These are phyloP conservation scores for Drosophila austrosaltans DNA, from an alignment of 2,888 invertebrate genomes.

Conservation along the genomic window DNA sequence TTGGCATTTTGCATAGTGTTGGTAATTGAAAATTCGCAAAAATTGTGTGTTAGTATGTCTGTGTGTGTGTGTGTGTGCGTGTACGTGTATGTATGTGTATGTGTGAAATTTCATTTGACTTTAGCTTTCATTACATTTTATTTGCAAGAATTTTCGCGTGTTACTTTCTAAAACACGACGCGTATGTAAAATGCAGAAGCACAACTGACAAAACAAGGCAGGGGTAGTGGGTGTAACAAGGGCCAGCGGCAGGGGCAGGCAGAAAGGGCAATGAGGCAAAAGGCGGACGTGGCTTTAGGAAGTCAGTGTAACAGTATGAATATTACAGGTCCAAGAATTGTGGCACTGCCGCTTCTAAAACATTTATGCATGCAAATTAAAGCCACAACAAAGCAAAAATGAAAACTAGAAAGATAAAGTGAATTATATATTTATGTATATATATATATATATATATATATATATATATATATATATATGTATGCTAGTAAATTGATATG, in stretches of 20 bases:
- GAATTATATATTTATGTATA: constrained; percentile 1
- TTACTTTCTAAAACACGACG: constrained; percentile 12
- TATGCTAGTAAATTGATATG: background rate
- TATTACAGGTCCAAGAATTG: constrained; percentile 43
- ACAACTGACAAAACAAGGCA: background rate
- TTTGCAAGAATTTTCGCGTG: constrained; percentile 40
- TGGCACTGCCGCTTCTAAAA: constrained; percentile 54
- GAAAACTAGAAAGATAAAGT: constrained; percentile 22
- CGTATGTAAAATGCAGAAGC: background rate
- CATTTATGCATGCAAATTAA: constrained; percentile 72
- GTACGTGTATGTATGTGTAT: constrained; percentile 20
- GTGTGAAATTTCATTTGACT: constrained; percentile 61
- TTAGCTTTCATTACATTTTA: constrained; percentile 64
- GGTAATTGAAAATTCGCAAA: constrained; percentile 12
- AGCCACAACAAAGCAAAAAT: constrained; percentile 46
- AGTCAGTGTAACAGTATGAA: background rate
- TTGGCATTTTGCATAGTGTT: constrained; percentile 8
- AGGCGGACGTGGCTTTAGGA: constrained; percentile 1
- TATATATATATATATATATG: background rate
- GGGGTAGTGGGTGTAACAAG: background rate
- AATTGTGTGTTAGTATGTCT: constrained; percentile 1
- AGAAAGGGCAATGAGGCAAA: background rate
- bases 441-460: background rate
- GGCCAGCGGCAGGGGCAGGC: background rate
- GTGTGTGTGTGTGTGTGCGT: background rate